Evolutionary conservation across 2,113 vertebrate species (phyloP), one percentile per base, ranked within the genome.

Genomic region (Eclectus roratus): DNA sequence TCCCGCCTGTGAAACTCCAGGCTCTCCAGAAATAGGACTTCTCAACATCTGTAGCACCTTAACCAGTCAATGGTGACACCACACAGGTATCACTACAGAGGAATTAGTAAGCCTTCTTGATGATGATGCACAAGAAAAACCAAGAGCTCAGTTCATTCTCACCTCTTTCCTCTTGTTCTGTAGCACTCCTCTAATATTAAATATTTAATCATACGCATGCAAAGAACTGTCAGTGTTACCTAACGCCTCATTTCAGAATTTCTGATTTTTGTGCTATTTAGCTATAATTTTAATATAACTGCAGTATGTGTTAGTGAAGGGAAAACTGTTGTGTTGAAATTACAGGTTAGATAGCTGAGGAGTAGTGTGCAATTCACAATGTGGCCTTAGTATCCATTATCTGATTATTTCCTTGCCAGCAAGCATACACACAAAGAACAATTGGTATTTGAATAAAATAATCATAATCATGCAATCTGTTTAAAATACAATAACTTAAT

Each of bases 401-500:
- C 72, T 88, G 64, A 94, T 97, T 93, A 96, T 90, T 96, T 91
- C 85, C 39, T 95, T 80, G 23, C 61, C 69, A 96, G 85, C 39
- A 94, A 80, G 73, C 77, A 73, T 35, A 89, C 61, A 61, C 68
- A 89, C 66, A 94, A 94, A 81, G 94, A 95, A 82, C 76, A 94
- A 94, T 35, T 4, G 20, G 61, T 52, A 83, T 35, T 55, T 96
- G 94, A 94, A 97, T 96, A 77, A 92, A 97, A 95, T 94, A 96
- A 96, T 97, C 39, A 82, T 88, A 83, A 68, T 43, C 52, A 70
- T 35, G 33, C 70, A 94, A 90, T 88, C 77, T 80, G 35, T 94
- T 96, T 94, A 82, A 96, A 97, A 91, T 87, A 70, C 29, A 92
- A 31, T 95, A 88, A 93, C 74, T 71, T 94, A 84, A 94, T 91